These are phyloP conservation scores for Sepiola atlantica DNA, from an alignment of 2,888 invertebrate species.

Conservation along the genomic window DNA sequence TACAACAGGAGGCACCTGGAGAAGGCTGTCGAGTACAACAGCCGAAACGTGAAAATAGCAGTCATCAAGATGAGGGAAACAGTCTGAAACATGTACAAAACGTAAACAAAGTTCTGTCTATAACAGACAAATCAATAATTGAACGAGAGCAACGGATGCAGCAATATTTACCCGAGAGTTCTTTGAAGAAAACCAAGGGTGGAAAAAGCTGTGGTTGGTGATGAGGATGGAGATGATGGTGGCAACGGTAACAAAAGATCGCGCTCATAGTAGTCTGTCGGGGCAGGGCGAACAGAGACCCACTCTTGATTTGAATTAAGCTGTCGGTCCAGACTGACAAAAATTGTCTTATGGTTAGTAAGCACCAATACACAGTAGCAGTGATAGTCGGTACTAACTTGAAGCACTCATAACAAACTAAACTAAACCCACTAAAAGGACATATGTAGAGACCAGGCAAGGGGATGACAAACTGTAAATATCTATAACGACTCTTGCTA, in stretches of 20 bases:
- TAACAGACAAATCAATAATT: neutral
- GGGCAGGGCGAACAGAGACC: neutral
- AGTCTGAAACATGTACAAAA: too few relatives aligned
- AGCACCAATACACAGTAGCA: neutral
- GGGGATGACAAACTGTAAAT: neutral
- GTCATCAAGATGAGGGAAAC: too few relatives aligned
- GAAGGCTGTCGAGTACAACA: too few relatives aligned
- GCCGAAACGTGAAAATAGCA: too few relatives aligned
- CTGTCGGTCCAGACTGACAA: slow-evolving; percentile 9
- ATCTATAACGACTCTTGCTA: neutral
- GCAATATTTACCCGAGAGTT: slow-evolving; percentile 16
- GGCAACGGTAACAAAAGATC: neutral
- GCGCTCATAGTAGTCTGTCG: neutral
- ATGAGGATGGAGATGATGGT: neutral
- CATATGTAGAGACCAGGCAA: neutral
- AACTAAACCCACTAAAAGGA: neutral
- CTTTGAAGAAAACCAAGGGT: neutral
- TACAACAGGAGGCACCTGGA: too few relatives aligned
- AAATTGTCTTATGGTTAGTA: neutral
- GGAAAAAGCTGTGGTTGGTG: neutral
- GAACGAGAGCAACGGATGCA: neutral
- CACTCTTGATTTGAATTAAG: neutral
- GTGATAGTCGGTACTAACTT: neutral
- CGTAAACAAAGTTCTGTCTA: neutral
- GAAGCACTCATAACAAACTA: neutral